Percentiles rank a stretch among this genome's conserved stretches.
Evolutionary conservation across 2,113 vertebrate species (phyloP).

Genomic region (Saimiri boliviensis): DNA sequence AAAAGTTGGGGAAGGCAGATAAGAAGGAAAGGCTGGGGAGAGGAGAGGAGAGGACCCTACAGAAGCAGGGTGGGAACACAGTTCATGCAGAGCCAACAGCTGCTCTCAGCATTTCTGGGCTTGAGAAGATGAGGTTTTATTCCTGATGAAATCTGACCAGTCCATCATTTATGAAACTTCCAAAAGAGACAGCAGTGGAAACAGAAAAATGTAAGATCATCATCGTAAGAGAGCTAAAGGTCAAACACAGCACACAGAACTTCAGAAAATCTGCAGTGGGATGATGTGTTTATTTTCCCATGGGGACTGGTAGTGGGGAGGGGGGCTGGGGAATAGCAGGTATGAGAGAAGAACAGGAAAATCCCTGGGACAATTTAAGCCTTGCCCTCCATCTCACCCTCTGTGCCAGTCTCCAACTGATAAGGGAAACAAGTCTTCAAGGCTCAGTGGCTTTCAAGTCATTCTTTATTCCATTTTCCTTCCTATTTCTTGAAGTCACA

Average conservation of each 20-base stretch:
- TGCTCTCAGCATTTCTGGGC: background rate
- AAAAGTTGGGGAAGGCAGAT: too few relatives aligned
- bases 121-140: background rate
- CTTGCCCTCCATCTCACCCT: background rate
- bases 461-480: background rate
- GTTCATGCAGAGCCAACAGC: background rate
- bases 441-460: background rate
- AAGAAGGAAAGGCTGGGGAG: background rate
- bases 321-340: background rate
- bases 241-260: background rate
- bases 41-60: background rate
- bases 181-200: background rate
- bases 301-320: background rate
- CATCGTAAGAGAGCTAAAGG: background rate
- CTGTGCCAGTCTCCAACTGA: background rate
- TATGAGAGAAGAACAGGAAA: background rate
- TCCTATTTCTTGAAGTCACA: background rate
- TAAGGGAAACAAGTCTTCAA: background rate
- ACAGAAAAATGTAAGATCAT: background rate
- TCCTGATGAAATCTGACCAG: background rate
- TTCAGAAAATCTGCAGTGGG: background rate
- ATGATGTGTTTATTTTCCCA: background rate
- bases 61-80: background rate
- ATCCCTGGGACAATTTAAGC: background rate
- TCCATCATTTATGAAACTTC: background rate